Conservation (phyloP, 2,113 vertebrate species). For the Odocoileus hemionus region DNA sequence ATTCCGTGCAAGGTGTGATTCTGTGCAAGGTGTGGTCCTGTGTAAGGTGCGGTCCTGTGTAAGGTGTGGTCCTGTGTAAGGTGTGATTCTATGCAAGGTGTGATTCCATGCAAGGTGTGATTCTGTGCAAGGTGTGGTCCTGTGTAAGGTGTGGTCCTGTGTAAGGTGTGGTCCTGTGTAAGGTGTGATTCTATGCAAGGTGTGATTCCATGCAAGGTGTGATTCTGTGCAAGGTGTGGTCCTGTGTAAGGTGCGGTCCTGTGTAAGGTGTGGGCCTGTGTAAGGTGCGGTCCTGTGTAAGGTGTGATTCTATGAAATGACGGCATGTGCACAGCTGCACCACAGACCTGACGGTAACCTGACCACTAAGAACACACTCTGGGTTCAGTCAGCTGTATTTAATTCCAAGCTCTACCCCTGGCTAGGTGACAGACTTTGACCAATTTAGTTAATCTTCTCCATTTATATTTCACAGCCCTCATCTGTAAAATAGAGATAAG, state of each 20-base stretch:
- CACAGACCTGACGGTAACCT: accelerated
- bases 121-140: no score
- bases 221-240: accelerated
- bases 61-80: no score
- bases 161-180: no score
- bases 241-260: accelerated
- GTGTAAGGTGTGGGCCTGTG: accelerated
- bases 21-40: no score
- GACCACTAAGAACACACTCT: background rate
- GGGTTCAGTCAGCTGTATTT: no score
- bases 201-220: no score
- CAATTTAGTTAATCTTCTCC: background rate
- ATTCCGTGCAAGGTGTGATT: accelerated
- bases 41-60: accelerated
- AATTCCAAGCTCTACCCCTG: no score
- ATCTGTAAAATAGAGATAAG: background rate
- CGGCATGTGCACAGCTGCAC: accelerated
- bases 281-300: accelerated
- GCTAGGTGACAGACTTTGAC: background rate
- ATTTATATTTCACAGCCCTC: background rate
- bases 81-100: no score
- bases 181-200: no score
- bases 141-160: no score
- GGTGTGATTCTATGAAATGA: no score
- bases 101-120: no score